A percentile compares a stretch with the other conserved stretches of the same genome.
phyloP scores from a whole-genome alignment of 2,888 invertebrate species.

The Bimastos eiseni region DNA sequence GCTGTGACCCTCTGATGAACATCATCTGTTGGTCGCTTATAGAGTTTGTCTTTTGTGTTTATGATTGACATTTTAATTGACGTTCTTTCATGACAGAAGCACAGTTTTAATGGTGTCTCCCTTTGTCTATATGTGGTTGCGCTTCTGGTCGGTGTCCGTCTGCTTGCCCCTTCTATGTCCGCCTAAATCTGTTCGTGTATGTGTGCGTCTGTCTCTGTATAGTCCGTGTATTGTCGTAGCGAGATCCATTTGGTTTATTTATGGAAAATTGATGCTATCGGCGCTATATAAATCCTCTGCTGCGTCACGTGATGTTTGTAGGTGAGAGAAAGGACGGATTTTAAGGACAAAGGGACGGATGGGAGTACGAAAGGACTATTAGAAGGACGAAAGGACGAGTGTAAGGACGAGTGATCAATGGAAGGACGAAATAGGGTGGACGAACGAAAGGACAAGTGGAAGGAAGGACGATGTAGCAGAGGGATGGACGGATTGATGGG shows the following conservation, averaged over 20 bases:
- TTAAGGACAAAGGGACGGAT: neutral
- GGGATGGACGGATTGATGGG: too few species aligned
- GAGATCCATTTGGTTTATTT: neutral
- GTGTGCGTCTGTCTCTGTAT: neutral
- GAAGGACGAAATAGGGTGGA: neutral
- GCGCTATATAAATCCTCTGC: neutral
- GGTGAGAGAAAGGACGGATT: neutral
- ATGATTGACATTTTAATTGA: conserved; percentile 6
- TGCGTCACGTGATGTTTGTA: neutral
- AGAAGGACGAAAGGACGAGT: neutral
- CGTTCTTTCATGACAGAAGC: neutral
- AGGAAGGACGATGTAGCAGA: too few species aligned
- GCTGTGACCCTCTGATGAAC: neutral
- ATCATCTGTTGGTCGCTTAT: neutral
- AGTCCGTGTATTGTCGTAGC: neutral
- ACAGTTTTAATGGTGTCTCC: neutral
- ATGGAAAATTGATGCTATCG: neutral
- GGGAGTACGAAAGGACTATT: neutral
- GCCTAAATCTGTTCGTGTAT: neutral
- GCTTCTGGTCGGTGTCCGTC: neutral
- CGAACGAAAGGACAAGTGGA: neutral
- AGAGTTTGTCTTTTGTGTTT: neutral
- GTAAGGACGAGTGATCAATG: too few species aligned
- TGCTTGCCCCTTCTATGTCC: neutral
- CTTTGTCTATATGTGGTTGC: neutral